Conservation (phyloP, 2,888 invertebrate genomes). For the Merodon equestris region DNA sequence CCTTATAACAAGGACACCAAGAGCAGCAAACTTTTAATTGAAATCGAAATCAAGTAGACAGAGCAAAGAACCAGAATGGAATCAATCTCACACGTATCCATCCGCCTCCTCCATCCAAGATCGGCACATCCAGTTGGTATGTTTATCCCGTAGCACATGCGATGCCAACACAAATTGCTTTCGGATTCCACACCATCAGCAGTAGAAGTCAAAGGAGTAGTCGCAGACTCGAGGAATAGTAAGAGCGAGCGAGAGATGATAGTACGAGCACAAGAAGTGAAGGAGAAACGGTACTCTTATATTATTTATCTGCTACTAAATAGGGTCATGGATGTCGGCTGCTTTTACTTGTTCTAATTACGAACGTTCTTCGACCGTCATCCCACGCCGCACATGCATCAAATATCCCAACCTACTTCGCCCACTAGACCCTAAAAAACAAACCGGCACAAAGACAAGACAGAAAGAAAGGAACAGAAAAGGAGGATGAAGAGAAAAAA, state of each 20-base stretch:
- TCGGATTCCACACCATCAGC: constrained; percentile 38
- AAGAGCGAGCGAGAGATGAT: background rate
- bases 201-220: constrained; percentile 12
- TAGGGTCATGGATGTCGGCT: constrained; percentile 66
- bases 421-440: constrained; percentile 22
- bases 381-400: too few species aligned
- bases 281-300: constrained; percentile 30
- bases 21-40: constrained; percentile 26
- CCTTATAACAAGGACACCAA: background rate
- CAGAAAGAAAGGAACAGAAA: too few species aligned
- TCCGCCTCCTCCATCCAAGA: too few species aligned
- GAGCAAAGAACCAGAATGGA: constrained; percentile 6
- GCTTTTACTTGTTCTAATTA: constrained; percentile 63
- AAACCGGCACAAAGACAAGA: constrained; percentile 9
- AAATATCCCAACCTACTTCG: too few species aligned
- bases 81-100: background rate
- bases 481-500: too few species aligned
- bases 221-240: background rate
- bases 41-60: constrained; percentile 22
- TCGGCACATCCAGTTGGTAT: too few species aligned
- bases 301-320: constrained; percentile 56
- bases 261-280: background rate
- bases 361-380: constrained; percentile 52
- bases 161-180: constrained; percentile 40
- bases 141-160: too few species aligned